Conservation (phyloP, 1,140 invertebrate species). For the Euura lappo region DNA sequence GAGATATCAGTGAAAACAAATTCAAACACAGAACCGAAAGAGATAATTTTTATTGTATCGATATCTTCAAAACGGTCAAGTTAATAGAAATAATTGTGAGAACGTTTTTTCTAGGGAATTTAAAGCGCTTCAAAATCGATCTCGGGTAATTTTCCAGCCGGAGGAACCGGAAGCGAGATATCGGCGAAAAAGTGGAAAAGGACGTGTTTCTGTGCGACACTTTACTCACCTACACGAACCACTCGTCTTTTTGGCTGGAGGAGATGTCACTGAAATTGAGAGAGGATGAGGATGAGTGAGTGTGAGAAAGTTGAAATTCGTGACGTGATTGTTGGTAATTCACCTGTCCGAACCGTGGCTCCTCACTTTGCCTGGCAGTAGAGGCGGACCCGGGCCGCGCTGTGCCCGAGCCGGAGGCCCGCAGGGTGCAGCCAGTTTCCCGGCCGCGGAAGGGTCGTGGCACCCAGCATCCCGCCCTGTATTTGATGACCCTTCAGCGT, state of each 20-base stretch:
- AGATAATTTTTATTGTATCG: too few species aligned
- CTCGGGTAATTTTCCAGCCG: too few species aligned
- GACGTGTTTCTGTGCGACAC: too few species aligned
- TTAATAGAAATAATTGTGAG: too few species aligned
- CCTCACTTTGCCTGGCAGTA: constrained; percentile 77
- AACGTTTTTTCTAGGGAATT: too few species aligned
- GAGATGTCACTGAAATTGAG: constrained; percentile 63
- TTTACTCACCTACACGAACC: constrained; percentile 67
- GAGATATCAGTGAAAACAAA: too few species aligned
- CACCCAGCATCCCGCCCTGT: constrained; percentile 53
- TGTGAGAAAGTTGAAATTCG: too few species aligned
- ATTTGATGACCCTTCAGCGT: constrained; percentile 58
- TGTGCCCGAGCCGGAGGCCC: constrained; percentile 82
- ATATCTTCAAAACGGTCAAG: too few species aligned
- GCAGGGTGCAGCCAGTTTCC: constrained; percentile 94
- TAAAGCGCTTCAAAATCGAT: too few species aligned
- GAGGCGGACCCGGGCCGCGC: constrained; percentile 73
- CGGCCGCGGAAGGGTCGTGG: constrained; percentile 70
- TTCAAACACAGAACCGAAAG: too few species aligned
- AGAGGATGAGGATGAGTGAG: not conserved
- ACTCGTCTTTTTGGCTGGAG: constrained; percentile 69
- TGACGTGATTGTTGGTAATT: too few species aligned
- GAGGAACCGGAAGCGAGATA: not conserved
- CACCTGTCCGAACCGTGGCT: constrained; percentile 66
- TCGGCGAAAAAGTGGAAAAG: too few species aligned